phyloP scores from a whole-genome alignment of 2,888 invertebrate genomes.

The Alviniconcha strummeri region DNA sequence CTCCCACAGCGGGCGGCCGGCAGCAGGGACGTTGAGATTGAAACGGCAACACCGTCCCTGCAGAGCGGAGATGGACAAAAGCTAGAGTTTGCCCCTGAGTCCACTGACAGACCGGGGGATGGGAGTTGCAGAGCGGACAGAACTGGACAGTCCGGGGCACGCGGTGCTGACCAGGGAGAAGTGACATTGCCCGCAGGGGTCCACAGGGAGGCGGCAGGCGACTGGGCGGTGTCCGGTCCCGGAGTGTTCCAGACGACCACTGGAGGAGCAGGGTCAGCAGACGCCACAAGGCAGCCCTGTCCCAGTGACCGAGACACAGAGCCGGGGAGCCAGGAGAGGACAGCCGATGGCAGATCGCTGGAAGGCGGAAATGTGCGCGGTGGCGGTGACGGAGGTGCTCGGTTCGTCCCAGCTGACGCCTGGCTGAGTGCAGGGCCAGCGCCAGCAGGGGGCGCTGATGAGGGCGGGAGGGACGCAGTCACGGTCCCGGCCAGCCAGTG shows the following conservation, averaged over 20 bases:
- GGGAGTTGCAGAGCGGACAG: not conserved
- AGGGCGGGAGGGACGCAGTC: not conserved
- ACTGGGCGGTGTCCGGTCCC: too few relatives aligned
- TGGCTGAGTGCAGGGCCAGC: not conserved
- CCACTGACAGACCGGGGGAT: too few relatives aligned
- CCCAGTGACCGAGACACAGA: too few relatives aligned
- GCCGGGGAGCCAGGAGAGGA: too few relatives aligned
- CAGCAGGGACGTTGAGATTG: not conserved
- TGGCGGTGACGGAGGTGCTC: too few relatives aligned
- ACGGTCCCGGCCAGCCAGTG: not conserved
- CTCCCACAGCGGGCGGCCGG: not conserved
- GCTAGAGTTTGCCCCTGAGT: not conserved
- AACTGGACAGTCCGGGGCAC: not conserved
- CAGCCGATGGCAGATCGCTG: too few relatives aligned
- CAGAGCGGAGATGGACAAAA: not conserved
- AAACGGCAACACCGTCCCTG: not conserved
- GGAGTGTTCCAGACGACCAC: too few relatives aligned
- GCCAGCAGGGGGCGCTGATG: not conserved
- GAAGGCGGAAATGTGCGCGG: too few relatives aligned
- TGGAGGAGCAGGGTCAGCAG: too few relatives aligned
- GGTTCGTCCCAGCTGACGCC: constrained; percentile 1
- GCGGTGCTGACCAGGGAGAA: not conserved
- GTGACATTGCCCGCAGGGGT: too few relatives aligned
- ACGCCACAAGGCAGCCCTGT: too few relatives aligned
- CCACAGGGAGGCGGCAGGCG: too few relatives aligned